A percentile compares a stretch with the other conserved stretches of the same genome.
These are phyloP conservation scores for Gymnoscopelus microlampas DNA, from an alignment of 2,797 vertebrate genomes.

Conservation along the genomic window DNA sequence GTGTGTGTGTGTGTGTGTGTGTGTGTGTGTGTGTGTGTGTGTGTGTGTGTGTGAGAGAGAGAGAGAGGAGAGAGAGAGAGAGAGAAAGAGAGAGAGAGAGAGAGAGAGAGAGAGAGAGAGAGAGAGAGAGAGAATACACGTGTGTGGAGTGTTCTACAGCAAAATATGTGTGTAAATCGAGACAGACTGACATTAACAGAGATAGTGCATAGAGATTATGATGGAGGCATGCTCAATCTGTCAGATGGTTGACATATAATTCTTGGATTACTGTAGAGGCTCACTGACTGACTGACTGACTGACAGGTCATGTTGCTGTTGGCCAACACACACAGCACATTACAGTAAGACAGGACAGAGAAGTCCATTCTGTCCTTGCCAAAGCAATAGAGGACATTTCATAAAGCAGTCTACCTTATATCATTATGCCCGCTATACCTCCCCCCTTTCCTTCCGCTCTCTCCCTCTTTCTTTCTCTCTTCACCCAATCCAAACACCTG, in stretches of 20 bases:
- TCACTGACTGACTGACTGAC: background rate
- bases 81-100: too few relatives aligned
- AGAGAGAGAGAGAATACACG: too few relatives aligned
- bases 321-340: background rate
- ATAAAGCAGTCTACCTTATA: background rate
- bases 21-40: too few relatives aligned
- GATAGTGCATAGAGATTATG: background rate
- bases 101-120: too few relatives aligned
- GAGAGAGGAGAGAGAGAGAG: too few relatives aligned
- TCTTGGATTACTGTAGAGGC: background rate
- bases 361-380: constrained; percentile 44
- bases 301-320: background rate
- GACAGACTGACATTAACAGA: too few relatives aligned
- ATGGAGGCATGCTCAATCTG: constrained; percentile 5
- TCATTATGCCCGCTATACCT: constrained; percentile 2
- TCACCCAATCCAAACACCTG: constrained; percentile 13
- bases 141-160: too few relatives aligned
- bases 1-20: too few relatives aligned
- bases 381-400: constrained; percentile 40
- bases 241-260: constrained; percentile 8
- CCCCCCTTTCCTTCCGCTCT: constrained; percentile 13
- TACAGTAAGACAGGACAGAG: constrained; percentile 11
- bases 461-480: background rate
- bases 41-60: too few relatives aligned
- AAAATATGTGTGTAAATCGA: too few relatives aligned